Evolutionary conservation across 2,888 invertebrate genomes (phyloP).

Genomic region (Vandiemenella viatica): DNA sequence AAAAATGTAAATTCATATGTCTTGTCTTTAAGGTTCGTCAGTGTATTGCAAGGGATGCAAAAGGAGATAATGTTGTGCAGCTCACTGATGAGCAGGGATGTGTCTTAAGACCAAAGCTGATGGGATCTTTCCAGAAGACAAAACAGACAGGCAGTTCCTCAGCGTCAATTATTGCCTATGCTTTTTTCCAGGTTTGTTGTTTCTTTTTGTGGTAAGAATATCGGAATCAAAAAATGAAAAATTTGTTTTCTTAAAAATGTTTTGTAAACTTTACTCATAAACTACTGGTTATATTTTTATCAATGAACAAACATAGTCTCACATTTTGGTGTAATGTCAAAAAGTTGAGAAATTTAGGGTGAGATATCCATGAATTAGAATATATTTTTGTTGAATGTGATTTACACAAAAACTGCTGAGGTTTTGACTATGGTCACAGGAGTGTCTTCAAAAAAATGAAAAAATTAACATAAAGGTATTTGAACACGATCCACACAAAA

Average conservation of each 20-base stretch:
- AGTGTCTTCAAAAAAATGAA: no score
- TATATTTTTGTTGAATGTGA: no score
- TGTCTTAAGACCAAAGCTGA: conserved; percentile 60
- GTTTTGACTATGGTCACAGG: no score
- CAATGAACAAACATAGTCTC: no score
- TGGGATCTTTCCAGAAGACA: conserved; percentile 69
- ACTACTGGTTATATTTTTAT: no score
- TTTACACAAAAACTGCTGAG: no score
- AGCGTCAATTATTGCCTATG: conserved; percentile 58
- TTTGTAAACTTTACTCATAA: not conserved
- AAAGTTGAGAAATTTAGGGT: no score
- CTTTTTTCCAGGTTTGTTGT: conserved; percentile 54
- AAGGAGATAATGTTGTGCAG: conserved; percentile 46
- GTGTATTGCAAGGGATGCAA: conserved; percentile 57
- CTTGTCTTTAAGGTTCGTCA: conserved; percentile 40
- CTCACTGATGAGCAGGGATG: conserved; percentile 63
- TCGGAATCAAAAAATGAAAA: not conserved
- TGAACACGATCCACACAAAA: no score
- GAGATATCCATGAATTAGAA: no score
- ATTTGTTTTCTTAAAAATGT: not conserved
- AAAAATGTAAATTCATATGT: not conserved
- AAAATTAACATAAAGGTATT: no score
- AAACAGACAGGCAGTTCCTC: conserved; percentile 56
- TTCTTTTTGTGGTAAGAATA: not conserved
- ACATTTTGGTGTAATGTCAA: no score